Conservation (phyloP, 2,113 vertebrate genomes). For the Hipposideros armiger region DNA sequence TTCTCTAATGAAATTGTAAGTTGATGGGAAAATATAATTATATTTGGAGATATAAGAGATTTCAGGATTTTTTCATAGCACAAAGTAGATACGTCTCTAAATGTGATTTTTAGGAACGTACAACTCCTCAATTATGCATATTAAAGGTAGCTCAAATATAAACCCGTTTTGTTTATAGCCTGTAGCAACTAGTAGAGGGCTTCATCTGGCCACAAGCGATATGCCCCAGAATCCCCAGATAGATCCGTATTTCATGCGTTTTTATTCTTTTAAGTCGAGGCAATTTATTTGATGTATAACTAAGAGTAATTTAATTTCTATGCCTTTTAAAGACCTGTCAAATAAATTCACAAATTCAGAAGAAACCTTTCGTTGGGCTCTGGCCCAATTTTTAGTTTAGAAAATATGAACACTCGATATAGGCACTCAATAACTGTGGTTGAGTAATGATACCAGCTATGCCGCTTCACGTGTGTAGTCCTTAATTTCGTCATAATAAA, state of each 20-base stretch:
- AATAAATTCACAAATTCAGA: slow-evolving; percentile 36
- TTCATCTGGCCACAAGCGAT: background rate
- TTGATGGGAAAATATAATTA: background rate
- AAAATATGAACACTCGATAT: background rate
- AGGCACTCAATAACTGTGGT: background rate
- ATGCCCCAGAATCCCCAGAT: background rate
- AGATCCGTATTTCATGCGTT: background rate
- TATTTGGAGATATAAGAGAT: background rate
- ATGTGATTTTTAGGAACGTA: background rate
- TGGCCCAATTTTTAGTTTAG: slow-evolving; percentile 60
- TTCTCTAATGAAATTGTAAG: slow-evolving; percentile 1
- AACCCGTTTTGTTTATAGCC: background rate
- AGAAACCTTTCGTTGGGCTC: slow-evolving; percentile 44
- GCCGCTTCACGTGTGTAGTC: background rate
- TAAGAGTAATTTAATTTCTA: slow-evolving; percentile 53
- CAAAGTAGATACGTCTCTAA: background rate
- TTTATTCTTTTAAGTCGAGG: slow-evolving; percentile 37
- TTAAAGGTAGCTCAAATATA: background rate
- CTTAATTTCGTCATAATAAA: slow-evolving; percentile 59
- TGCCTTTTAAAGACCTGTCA: slow-evolving; percentile 56
- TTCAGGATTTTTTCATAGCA: slow-evolving; percentile 32
- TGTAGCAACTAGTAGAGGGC: background rate
- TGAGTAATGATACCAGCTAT: slow-evolving; percentile 12
- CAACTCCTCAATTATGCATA: background rate
- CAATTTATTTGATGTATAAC: slow-evolving; percentile 58